A percentile compares a stretch with the other conserved stretches of the same genome.
phyloP scores from a whole-genome alignment of 1,140 invertebrate genomes.

The Hylaeus anthracinus region DNA sequence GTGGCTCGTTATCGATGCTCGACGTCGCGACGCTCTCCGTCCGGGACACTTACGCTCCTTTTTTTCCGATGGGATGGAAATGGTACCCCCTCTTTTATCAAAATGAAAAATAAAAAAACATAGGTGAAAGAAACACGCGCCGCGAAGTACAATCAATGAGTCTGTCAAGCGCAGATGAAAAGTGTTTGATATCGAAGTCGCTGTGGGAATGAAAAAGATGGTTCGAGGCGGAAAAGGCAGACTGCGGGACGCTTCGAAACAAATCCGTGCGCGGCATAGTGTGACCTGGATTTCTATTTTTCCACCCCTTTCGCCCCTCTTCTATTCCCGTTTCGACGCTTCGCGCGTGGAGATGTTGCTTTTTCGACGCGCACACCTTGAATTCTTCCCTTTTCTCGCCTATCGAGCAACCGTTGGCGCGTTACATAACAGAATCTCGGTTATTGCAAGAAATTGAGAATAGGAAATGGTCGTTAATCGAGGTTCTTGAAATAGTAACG shows the following conservation, averaged over 20 bases:
- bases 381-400: neutral
- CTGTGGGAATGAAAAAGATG: conserved; percentile 57
- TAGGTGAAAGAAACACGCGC: conserved; percentile 20
- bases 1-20: neutral
- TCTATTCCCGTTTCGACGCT: conserved; percentile 20
- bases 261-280: conserved; percentile 29
- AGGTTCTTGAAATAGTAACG: too few species aligned
- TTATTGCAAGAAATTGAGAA: too few species aligned
- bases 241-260: conserved; percentile 33
- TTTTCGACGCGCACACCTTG: neutral
- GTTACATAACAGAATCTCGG: too few species aligned
- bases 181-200: conserved; percentile 57
- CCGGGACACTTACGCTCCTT: neutral
- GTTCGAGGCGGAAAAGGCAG: conserved; percentile 48
- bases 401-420: conserved; percentile 13
- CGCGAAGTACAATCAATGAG: conserved; percentile 43
- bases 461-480: too few species aligned
- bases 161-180: conserved; percentile 53
- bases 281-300: conserved; percentile 48
- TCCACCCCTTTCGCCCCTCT: neutral
- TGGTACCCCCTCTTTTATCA: neutral
- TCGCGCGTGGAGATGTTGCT: conserved; percentile 20
- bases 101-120: neutral
- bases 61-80: too few species aligned
- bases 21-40: neutral